Percentiles rank a stretch among this genome's conserved stretches.
phyloP scores from a whole-genome alignment of 2,797 vertebrate genomes.

The Neomorphus geoffroyi region DNA sequence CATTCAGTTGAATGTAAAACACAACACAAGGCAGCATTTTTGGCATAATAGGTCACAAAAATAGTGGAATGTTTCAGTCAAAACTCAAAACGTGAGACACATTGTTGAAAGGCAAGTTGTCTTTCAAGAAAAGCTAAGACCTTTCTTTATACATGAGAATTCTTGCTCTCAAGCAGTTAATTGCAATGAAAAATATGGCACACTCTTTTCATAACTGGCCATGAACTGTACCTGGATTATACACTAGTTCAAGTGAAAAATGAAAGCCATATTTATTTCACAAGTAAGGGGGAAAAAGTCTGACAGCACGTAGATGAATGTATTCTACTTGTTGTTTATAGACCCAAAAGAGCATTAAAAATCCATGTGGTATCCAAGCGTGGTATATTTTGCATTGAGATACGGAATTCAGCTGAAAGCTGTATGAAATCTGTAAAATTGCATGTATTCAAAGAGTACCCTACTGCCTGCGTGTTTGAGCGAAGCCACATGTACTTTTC shows the following conservation, averaged over 20 bases:
- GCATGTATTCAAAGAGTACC: neutral
- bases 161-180: conserved; percentile 50
- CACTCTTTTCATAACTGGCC: neutral
- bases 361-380: conserved; percentile 41
- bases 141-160: conserved; percentile 55
- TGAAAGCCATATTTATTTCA: conserved; percentile 12
- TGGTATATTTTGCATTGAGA: conserved; percentile 10
- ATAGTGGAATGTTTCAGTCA: conserved; percentile 29
- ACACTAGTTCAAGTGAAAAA: neutral
- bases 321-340: conserved; percentile 47
- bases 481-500: neutral
- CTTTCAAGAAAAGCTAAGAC: conserved; percentile 49
- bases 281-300: neutral
- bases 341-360: conserved; percentile 46
- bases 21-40: conserved; percentile 1
- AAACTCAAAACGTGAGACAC: conserved; percentile 40
- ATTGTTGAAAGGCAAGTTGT: conserved; percentile 32
- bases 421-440: conserved; percentile 28
- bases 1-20: neutral
- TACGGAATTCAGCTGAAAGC: conserved; percentile 20
- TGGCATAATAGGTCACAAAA: conserved; percentile 52
- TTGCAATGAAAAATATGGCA: conserved; percentile 24
- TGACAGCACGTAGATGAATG: conserved; percentile 10
- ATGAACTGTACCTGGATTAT: conserved; percentile 11
- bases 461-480: neutral